Percentiles rank a stretch among this genome's conserved stretches.
phyloP scores from a whole-genome alignment of 2,888 invertebrate genomes.

The Tridacna gigas region DNA sequence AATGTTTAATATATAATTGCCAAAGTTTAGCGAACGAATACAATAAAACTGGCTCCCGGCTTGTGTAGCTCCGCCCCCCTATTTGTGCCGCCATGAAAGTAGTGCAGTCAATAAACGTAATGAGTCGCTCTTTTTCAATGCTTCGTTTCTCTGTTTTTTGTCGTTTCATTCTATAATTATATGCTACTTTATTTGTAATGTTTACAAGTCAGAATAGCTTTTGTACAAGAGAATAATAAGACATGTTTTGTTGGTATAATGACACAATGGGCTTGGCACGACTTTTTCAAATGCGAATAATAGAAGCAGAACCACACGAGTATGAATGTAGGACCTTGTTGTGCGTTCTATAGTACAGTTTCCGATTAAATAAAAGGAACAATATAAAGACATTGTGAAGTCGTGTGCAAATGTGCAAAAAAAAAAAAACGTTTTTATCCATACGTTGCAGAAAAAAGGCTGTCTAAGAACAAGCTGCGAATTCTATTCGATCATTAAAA shows the following conservation, averaged over 20 bases:
- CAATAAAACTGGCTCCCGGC: conserved; percentile 9
- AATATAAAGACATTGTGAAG: no score
- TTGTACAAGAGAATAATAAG: conserved; percentile 11
- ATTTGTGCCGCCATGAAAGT: conserved; percentile 12
- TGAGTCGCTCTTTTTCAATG: conserved; percentile 1
- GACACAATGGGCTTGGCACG: conserved; percentile 2
- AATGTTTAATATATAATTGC: conserved; percentile 24
- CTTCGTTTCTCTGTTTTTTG: conserved; percentile 5
- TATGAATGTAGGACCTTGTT: no score
- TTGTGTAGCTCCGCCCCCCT: conserved; percentile 14
- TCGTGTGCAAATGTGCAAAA: no score
- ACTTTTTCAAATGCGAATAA: neutral
- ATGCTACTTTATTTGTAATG: conserved; percentile 13
- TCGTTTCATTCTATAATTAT: conserved; percentile 9
- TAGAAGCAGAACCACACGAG: neutral
- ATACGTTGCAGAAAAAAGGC: no score
- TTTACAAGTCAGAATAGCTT: conserved; percentile 6
- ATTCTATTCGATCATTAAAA: no score
- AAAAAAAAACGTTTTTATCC: no score
- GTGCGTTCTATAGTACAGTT: no score
- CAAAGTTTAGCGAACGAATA: conserved; percentile 20
- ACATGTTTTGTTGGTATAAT: conserved; percentile 14
- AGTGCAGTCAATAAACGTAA: neutral
- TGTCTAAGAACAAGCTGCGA: no score
- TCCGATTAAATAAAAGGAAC: no score